Conservation (phyloP, 2,888 invertebrate genomes). For the Allygus modestus region DNA sequence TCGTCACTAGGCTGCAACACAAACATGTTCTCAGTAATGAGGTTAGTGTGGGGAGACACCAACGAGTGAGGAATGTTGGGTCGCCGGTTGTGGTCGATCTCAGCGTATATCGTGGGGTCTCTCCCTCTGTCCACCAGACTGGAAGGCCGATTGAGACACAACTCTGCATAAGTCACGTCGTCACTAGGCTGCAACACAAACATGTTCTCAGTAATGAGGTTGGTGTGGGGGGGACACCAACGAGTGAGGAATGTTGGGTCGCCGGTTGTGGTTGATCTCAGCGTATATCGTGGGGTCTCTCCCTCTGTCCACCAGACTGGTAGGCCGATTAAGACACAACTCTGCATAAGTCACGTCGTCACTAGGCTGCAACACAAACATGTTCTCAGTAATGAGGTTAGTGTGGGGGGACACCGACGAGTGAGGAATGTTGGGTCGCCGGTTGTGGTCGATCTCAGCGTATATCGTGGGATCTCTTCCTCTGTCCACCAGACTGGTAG, state of each 20-base stretch:
- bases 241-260: slow-evolving; percentile 62
- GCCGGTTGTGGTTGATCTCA: slow-evolving; percentile 84
- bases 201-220: background rate
- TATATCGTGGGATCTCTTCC: slow-evolving; percentile 85
- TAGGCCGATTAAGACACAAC: slow-evolving; percentile 78
- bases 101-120: slow-evolving; percentile 85
- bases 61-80: slow-evolving; percentile 62
- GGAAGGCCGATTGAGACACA: slow-evolving; percentile 78
- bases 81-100: slow-evolving; percentile 83
- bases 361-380: slow-evolving; percentile 69
- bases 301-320: slow-evolving; percentile 76
- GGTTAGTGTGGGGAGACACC: slow-evolving; percentile 62
- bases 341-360: slow-evolving; percentile 82
- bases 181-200: slow-evolving; percentile 72
- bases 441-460: slow-evolving; percentile 85
- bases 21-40: background rate
- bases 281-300: slow-evolving; percentile 86
- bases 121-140: slow-evolving; percentile 77
- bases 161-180: slow-evolving; percentile 81
- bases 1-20: slow-evolving; percentile 74
- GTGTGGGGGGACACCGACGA: slow-evolving; percentile 40
- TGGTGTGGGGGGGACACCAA: slow-evolving; percentile 49
- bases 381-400: too few species aligned
- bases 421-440: slow-evolving; percentile 71
- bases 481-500: slow-evolving; percentile 76